Conservation (phyloP, 2,888 invertebrate species). For the Hydropsyche betteni region DNA sequence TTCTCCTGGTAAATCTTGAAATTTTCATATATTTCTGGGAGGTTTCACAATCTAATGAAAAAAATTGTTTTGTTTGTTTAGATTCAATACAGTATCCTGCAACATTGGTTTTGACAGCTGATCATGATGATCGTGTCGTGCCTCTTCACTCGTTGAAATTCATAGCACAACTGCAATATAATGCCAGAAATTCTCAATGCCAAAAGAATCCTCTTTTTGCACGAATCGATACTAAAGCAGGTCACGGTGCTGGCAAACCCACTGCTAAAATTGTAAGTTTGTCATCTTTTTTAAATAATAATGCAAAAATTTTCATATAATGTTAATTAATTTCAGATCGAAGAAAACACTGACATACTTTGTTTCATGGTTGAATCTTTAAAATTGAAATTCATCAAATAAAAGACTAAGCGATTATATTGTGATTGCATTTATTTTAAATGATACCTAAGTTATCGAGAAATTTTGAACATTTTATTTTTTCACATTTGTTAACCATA, state of each 20-base stretch:
- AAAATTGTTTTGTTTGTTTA: slow-evolving; percentile 44
- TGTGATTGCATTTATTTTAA: slow-evolving; percentile 6
- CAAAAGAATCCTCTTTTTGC: slow-evolving; percentile 89
- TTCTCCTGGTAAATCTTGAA: slow-evolving; percentile 21
- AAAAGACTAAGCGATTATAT: not conserved
- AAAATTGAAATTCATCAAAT: slow-evolving; percentile 69
- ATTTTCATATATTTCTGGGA: too few relatives aligned
- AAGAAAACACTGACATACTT: slow-evolving; percentile 90
- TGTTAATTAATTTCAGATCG: slow-evolving; percentile 74
- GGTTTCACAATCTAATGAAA: not conserved
- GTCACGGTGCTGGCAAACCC: slow-evolving; percentile 97
- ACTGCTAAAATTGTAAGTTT: slow-evolving; percentile 84
- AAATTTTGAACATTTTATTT: not conserved
- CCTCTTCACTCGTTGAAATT: slow-evolving; percentile 97
- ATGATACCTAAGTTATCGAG: not conserved
- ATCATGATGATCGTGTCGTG: slow-evolving; percentile 98
- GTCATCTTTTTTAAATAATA: not conserved
- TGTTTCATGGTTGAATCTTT: slow-evolving; percentile 82
- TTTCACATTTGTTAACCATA: slow-evolving; percentile 12
- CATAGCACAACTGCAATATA: slow-evolving; percentile 88
- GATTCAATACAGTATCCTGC: slow-evolving; percentile 83
- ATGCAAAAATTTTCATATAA: not conserved
- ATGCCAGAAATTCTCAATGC: slow-evolving; percentile 67
- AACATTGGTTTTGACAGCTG: slow-evolving; percentile 91
- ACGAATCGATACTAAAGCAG: slow-evolving; percentile 93